These are phyloP conservation scores for Calephelis perditalis DNA, from an alignment of 2,888 invertebrate species.

Conservation along the genomic window DNA sequence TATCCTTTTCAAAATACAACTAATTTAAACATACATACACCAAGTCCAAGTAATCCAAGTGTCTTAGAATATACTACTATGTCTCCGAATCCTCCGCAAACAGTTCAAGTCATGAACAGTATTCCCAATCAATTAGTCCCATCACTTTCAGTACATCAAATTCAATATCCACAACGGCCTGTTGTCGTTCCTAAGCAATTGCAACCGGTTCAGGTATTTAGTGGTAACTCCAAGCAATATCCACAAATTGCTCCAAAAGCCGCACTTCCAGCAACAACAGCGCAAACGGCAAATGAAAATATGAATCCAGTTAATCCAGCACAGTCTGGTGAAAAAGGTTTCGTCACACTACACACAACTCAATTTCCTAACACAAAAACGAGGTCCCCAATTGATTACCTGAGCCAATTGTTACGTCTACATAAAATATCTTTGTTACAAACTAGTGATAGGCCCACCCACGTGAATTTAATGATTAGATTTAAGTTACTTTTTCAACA, in stretches of 20 bases:
- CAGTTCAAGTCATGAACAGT: not conserved
- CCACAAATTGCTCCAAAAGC: no score
- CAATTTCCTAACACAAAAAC: slow-evolving; percentile 58
- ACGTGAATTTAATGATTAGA: slow-evolving; percentile 47
- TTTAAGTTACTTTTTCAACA: slow-evolving; percentile 56
- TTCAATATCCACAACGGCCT: not conserved
- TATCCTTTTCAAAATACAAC: not conserved
- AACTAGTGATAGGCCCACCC: slow-evolving; percentile 27
- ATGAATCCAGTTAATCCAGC: not conserved
- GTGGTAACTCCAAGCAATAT: not conserved
- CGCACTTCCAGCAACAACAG: no score
- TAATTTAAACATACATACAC: not conserved
- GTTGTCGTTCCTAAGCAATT: not conserved
- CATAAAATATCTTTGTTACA: slow-evolving; percentile 48
- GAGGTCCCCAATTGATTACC: slow-evolving; percentile 50
- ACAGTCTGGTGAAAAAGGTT: slow-evolving; percentile 27
- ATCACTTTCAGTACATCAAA: not conserved
- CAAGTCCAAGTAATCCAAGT: not conserved
- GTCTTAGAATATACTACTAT: not conserved
- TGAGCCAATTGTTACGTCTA: slow-evolving; percentile 45
- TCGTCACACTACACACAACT: slow-evolving; percentile 45
- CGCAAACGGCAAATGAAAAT: not conserved
- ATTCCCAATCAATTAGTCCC: no score
- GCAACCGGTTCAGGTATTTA: slow-evolving; percentile 7
- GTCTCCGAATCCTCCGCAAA: not conserved